Base-by-base conservation (phyloP, 2,888 invertebrate species). In the Drosophila helvetica region DNA sequence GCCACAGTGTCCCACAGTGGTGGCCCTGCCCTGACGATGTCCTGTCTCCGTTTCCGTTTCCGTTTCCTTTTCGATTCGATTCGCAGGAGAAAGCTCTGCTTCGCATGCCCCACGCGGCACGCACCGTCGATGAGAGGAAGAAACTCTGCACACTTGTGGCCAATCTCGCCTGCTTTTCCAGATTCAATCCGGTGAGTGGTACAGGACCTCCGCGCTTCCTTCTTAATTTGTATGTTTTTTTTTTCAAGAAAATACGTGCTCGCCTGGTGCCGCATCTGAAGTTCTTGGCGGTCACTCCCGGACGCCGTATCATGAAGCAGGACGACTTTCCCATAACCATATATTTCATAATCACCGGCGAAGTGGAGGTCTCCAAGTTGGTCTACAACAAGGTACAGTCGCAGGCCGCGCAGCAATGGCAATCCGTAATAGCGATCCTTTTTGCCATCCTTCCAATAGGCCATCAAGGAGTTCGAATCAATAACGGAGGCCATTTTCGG, bases 311-410 rank as follows among this genome's bases (percentile, higher is more conserved):
- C 46, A 94, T 95, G 0, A 93, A 93, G n/a, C 94, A 96, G 86
- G 93, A 94, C 7, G 94, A 94, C 58, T 91, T 92, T 4, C 94
- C 95, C 0, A 91, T 93, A 57, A 94, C 94, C 0, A 88, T 96
- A 42, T 96, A 95, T 89, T 96, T 95, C 88, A 93, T 96, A 47
- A 91, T 95, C 12, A 93, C 93, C 6, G 96, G 96, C 2, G 93
- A 94, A 80, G 92, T 94, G 10, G 89, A 90, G 73, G 79, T 90
- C 45, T 77, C 77, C 3, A 84, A 79, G 45, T 64, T n/a, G 9
- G 19, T 81, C 0, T 89, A 86, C 33, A 91, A 92, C 22, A 90
- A 90, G 80, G 89, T 90, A 62, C 15, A 6, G 38, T 15, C n/a
- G 1, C 6, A 22, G n/a, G n/a, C n/a, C n/a, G n/a, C n/a, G n/a